phyloP scores from a whole-genome alignment of 2,888 invertebrate genomes.

The Imbricaverruca yamaguchii region DNA sequence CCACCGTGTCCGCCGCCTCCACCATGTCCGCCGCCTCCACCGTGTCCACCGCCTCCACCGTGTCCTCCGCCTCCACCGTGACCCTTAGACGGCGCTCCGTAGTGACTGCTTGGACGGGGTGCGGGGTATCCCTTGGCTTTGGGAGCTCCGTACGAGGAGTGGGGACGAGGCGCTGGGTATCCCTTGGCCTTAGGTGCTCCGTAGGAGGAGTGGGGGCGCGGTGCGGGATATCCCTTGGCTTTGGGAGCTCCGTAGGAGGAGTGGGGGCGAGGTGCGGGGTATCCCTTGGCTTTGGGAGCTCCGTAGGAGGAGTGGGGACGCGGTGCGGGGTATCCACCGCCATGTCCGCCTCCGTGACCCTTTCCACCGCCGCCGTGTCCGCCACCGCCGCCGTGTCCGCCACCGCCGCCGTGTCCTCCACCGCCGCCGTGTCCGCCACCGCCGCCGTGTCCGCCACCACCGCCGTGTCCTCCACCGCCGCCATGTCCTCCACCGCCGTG shows the following conservation, averaged over 20 bases:
- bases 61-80: slow-evolving; percentile 24
- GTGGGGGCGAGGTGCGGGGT: not conserved
- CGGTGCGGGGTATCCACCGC: slow-evolving; percentile 24
- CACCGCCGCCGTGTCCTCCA: not conserved
- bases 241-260: slow-evolving; percentile 12
- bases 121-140: slow-evolving; percentile 18
- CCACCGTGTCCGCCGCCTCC: slow-evolving; percentile 20
- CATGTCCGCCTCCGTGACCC: slow-evolving; percentile 13
- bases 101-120: not conserved
- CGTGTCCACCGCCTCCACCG: slow-evolving; percentile 21
- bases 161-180: slow-evolving; percentile 24
- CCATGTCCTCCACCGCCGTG: not conserved
- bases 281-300: slow-evolving; percentile 18
- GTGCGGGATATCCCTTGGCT: slow-evolving; percentile 24
- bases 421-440: not conserved
- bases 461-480: not conserved
- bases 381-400: not conserved
- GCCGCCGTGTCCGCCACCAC: not conserved
- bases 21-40: slow-evolving; percentile 25
- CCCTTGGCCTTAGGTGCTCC: slow-evolving; percentile 27
- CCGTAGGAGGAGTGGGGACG: slow-evolving; percentile 20
- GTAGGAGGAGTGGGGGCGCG: slow-evolving; percentile 28
- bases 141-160: slow-evolving; percentile 30
- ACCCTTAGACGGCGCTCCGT: slow-evolving; percentile 20
- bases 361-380: not conserved